Evolutionary conservation across 2,797 vertebrate species (phyloP).

Genomic region (Falco cherrug): DNA sequence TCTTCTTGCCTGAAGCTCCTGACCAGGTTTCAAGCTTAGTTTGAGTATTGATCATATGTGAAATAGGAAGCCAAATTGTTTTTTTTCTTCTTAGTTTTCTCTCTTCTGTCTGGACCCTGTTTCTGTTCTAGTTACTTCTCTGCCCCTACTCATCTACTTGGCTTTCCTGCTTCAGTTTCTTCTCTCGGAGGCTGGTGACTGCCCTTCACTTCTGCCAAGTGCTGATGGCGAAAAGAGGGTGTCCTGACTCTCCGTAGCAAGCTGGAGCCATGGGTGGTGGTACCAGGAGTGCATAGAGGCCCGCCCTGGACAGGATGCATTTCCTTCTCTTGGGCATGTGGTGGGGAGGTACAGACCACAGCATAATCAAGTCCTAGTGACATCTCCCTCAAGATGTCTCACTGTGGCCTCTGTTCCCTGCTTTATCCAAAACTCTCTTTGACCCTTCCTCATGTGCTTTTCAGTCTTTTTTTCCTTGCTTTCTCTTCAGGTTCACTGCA

Average conservation of each 20-base stretch:
- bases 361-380: not conserved
- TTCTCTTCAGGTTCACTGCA: not conserved
- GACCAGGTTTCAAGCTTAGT: not conserved
- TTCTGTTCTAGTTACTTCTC: not conserved
- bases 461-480: not conserved
- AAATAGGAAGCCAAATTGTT: not conserved
- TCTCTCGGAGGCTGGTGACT: not conserved
- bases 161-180: not conserved
- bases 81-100: not conserved
- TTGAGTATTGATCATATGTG: not conserved
- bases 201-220: not conserved
- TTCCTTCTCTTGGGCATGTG: not conserved
- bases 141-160: not conserved
- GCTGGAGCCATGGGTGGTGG: not conserved
- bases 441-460: not conserved
- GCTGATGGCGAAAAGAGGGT: not conserved
- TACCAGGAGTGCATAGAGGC: not conserved
- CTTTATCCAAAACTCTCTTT: not conserved
- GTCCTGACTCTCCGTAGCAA: not conserved
- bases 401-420: fast-evolving
- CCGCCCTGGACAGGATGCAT: not conserved
- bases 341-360: not conserved
- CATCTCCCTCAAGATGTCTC: not conserved
- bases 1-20: not conserved
- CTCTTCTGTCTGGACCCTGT: not conserved